A percentile compares a stretch with the other conserved stretches of the same genome.
Evolutionary conservation across 2,888 invertebrate species (phyloP).

Genomic region (Megaustenia siamemsis): DNA sequence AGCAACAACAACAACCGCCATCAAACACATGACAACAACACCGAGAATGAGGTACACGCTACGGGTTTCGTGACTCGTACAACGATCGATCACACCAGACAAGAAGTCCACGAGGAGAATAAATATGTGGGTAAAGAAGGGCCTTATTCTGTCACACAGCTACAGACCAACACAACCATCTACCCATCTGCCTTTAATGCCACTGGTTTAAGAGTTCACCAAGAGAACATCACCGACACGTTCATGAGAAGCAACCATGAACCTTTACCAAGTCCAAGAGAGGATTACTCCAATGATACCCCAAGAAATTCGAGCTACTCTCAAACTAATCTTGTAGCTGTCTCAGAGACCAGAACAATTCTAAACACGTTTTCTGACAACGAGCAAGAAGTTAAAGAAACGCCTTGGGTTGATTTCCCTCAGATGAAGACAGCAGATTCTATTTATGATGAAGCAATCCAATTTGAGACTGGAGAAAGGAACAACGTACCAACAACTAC

Average conservation of each 20-base stretch:
- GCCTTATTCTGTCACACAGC: constrained; percentile 35
- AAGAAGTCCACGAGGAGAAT: no score
- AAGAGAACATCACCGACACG: not conserved
- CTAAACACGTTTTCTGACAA: not conserved
- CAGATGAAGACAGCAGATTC: not conserved
- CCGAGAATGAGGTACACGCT: no score
- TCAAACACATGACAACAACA: not conserved
- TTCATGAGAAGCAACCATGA: not conserved
- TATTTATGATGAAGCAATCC: not conserved
- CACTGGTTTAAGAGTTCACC: not conserved
- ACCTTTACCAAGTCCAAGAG: not conserved
- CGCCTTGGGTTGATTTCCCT: constrained; percentile 19
- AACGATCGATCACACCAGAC: not conserved
- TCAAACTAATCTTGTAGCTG: not conserved
- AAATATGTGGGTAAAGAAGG: not conserved
- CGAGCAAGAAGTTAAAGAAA: not conserved
- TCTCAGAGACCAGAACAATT: not conserved
- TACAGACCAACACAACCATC: not conserved
- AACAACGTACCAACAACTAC: constrained; percentile 23
- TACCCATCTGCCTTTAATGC: constrained; percentile 1
- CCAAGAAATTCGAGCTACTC: not conserved
- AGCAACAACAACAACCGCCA: constrained; percentile 16
- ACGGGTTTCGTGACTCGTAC: not conserved
- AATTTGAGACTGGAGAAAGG: not conserved
- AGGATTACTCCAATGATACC: not conserved